Evolutionary conservation across 2,797 vertebrate species (phyloP).

Genomic region (Danionella dracula): DNA sequence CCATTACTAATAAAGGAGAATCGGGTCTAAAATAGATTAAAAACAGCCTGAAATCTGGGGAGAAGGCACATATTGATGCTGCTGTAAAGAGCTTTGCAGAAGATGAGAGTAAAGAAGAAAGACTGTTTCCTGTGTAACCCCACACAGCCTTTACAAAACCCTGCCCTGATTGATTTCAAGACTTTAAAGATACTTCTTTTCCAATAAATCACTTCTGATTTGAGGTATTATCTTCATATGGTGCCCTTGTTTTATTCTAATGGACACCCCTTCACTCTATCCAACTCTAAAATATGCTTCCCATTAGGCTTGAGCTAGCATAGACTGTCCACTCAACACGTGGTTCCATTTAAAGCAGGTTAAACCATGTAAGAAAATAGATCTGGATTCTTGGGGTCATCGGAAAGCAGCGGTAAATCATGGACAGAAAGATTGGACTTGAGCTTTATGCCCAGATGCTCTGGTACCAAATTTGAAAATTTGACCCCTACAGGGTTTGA

Average conservation of each 20-base stretch:
- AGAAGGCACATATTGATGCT: too few relatives aligned
- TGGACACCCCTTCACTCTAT: neutral
- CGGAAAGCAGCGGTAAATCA: slow-evolving; percentile 68
- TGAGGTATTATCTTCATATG: slow-evolving; percentile 8
- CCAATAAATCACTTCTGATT: slow-evolving; percentile 1
- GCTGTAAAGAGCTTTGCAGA: too few relatives aligned
- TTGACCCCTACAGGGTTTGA: slow-evolving; percentile 33
- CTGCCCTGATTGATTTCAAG: neutral
- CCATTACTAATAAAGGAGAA: too few relatives aligned
- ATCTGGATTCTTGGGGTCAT: slow-evolving; percentile 73
- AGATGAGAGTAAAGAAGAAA: neutral
- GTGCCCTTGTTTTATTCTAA: slow-evolving; percentile 3
- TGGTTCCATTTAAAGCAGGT: slow-evolving; percentile 81
- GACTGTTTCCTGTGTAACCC: neutral
- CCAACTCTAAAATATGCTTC: slow-evolving; percentile 64
- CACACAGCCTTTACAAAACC: neutral
- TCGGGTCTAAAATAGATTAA: too few relatives aligned
- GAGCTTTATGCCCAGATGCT: slow-evolving; percentile 7
- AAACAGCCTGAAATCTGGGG: too few relatives aligned
- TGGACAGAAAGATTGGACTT: slow-evolving; percentile 44
- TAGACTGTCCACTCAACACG: slow-evolving; percentile 65
- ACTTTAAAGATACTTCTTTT: neutral
- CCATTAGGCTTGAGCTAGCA: slow-evolving; percentile 65
- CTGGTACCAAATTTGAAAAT: too few relatives aligned
- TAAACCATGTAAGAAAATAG: slow-evolving; percentile 82